Evolutionary conservation across 1,140 invertebrate genomes (phyloP), one percentile per base, ranked within the genome.

Genomic region (Acromyrmex heyeri): DNA sequence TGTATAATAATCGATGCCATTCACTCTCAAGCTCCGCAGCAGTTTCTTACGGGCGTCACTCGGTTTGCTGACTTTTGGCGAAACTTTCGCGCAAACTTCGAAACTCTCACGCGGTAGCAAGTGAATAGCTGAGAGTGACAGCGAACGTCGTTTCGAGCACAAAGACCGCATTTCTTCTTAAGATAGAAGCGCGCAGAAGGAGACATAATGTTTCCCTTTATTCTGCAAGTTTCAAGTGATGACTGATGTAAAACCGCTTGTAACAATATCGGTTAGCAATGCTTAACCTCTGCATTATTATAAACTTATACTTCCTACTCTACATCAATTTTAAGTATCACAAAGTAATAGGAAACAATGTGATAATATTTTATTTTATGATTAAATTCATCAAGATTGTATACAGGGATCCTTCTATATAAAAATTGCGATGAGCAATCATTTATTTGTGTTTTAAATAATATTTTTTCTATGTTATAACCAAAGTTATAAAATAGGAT

Each of bases 101-200:
- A 30, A 70, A 73, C 57, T 85, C 50, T 85, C 64, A 53, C 65
- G 70, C 50, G 70, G 69, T 57, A 34, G 62, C 59, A 16, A 69
- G 38, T 59, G 69, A 89, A 78, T 67, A 77, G 86, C 48, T 83
- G 86, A 86, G 83, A 90, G 81, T 86, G 83, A 90, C 86, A 86
- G 81, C 86, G 81, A 78, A 77, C 69, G 89, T 90, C 61, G 67
- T 50, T 78, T 24, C 62, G 38, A 90, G 79, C 64, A 90, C 86
- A 90, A 90, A 90, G 88, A 76, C 76, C 75, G 61, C 62, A 59
- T 76, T 85, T 87, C 69, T 76, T 65, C 50, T 30, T 34, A 62
- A 88, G 81, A 88, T 77, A 77, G 86, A 87, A 87, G 86, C 61
- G 62, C 61, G 69, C 61, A 72, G 27, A 27, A 50, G 44, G 44